Conservation (phyloP, 2,113 vertebrate genomes). For the Colinus virginianus region DNA sequence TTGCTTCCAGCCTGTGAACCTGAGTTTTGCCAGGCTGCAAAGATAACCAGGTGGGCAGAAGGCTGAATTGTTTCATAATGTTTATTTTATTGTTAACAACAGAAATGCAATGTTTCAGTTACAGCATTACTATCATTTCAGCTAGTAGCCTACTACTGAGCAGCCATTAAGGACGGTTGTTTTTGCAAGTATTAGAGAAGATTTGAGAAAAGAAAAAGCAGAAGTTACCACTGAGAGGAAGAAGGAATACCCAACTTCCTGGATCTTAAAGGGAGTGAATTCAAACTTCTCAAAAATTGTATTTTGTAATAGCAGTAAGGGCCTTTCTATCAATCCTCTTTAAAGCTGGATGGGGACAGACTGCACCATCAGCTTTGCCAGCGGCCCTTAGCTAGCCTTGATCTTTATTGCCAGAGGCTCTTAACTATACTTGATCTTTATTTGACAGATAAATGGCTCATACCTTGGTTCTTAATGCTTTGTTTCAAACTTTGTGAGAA, state of each 20-base stretch:
- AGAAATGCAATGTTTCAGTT: neutral
- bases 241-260: neutral
- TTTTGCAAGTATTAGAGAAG: neutral
- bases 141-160: neutral
- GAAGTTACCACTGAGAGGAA: neutral
- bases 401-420: constrained; percentile 72
- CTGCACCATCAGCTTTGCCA: constrained; percentile 63
- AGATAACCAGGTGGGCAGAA: neutral
- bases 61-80: neutral
- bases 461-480: constrained; percentile 71
- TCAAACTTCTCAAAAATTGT: constrained; percentile 66
- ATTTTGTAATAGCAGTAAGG: constrained; percentile 69
- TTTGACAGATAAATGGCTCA: constrained; percentile 74
- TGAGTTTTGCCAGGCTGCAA: neutral
- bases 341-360: constrained; percentile 67
- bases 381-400: constrained; percentile 70
- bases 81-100: neutral
- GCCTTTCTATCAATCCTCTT: constrained; percentile 63
- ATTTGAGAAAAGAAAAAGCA: neutral
- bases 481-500: constrained; percentile 71
- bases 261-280: constrained; percentile 31
- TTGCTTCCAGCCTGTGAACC: neutral
- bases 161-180: neutral
- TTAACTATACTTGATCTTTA: constrained; percentile 79
- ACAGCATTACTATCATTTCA: neutral